Conservation (phyloP, 2,113 vertebrate species). For the Limnothrissa miodon region DNA sequence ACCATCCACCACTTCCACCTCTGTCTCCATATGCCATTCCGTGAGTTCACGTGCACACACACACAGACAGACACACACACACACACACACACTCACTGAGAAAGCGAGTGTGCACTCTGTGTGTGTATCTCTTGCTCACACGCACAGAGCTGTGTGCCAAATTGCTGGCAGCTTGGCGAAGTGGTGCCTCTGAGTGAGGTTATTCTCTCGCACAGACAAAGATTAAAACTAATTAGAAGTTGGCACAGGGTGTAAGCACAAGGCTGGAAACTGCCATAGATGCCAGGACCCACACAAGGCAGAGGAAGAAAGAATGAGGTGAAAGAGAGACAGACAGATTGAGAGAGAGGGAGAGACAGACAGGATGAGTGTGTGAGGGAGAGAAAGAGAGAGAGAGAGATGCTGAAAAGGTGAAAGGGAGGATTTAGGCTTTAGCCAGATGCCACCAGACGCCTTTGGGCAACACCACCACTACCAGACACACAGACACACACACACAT, state of each 20-base stretch:
- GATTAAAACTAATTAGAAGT: slow-evolving; percentile 38
- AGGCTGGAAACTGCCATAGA: not conserved
- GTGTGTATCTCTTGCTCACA: not conserved
- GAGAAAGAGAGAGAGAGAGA: not conserved
- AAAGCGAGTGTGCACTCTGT: not conserved
- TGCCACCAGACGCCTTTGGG: not conserved
- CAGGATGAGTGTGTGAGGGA: not conserved
- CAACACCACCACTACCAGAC: slow-evolving; percentile 2
- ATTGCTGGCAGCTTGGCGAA: slow-evolving; percentile 1
- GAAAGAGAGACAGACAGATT: not conserved
- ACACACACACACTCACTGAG: not conserved
- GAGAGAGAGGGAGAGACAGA: not conserved
- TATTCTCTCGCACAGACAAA: slow-evolving; percentile 28
- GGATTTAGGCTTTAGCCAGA: slow-evolving; percentile 7
- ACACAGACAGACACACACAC: not conserved
- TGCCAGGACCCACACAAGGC: not conserved
- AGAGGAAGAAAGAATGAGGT: not conserved
- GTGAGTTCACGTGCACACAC: not conserved
- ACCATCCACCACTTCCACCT: not conserved
- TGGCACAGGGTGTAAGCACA: slow-evolving; percentile 27
- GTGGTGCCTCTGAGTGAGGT: not conserved
- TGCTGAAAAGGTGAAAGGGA: slow-evolving; percentile 10
- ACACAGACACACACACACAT: not conserved
- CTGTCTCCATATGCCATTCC: not conserved
- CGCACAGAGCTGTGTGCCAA: not conserved